Conservation (phyloP, 1,140 invertebrate species). For the Charaxes varanes region DNA sequence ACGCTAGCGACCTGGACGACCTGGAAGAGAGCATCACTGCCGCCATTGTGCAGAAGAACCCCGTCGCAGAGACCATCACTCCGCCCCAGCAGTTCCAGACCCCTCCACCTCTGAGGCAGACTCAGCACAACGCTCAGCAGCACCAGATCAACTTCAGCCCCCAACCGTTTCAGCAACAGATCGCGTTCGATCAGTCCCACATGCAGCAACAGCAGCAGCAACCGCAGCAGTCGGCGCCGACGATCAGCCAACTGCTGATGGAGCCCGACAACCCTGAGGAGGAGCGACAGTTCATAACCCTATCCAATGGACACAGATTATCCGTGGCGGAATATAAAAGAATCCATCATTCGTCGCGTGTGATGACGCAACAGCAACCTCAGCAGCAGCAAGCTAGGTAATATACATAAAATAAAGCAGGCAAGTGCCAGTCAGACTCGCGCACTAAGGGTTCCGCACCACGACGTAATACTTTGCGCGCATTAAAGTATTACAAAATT, state of each 20-base stretch:
- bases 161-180: conserved; percentile 40
- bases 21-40: conserved; percentile 70
- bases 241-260: conserved; percentile 45
- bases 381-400: conserved; percentile 38
- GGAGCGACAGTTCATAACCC: conserved; percentile 53
- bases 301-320: conserved; percentile 59
- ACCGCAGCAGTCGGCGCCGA: conserved; percentile 33
- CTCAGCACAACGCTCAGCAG: conserved; percentile 29
- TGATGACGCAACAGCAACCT: conserved; percentile 24
- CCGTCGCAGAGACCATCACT: conserved; percentile 36
- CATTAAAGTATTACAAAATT: too few relatives aligned
- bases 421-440: too few relatives aligned
- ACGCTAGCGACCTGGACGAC: conserved; percentile 66
- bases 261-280: conserved; percentile 53
- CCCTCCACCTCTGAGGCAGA: conserved; percentile 39
- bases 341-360: conserved; percentile 42
- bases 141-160: conserved; percentile 38
- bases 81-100: conserved; percentile 42
- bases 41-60: conserved; percentile 61
- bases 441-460: too few relatives aligned
- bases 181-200: conserved; percentile 35
- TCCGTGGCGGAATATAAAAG: conserved; percentile 62
- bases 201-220: conserved; percentile 31
- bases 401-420: too few relatives aligned
- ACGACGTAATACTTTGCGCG: too few relatives aligned